Conservation (phyloP, 2,113 vertebrate species). For the Bubo scandiacus region DNA sequence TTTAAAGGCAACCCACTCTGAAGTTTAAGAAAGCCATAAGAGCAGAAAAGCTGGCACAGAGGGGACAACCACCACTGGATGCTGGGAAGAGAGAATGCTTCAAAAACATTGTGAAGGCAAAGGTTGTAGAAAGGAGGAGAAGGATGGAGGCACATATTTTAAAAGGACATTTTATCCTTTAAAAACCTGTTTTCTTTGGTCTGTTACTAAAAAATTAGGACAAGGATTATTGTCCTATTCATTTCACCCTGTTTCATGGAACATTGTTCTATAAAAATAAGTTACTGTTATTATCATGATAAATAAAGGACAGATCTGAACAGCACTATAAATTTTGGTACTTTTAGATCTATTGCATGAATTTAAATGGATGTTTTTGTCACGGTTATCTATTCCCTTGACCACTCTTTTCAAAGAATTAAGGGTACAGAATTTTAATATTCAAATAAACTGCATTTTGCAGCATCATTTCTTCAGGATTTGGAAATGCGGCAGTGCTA, state of each 20-base stretch:
- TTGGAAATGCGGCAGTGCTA: not conserved
- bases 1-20: not conserved
- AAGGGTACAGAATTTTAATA: conserved; percentile 66
- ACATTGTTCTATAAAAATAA: conserved; percentile 64
- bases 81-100: not conserved
- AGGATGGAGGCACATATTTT: not conserved
- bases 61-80: not conserved
- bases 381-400: conserved; percentile 64
- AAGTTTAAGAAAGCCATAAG: not conserved
- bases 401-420: conserved; percentile 67
- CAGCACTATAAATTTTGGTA: conserved; percentile 68
- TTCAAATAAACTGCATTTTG: conserved; percentile 62
- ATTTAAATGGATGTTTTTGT: conserved; percentile 75
- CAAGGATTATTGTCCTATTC: conserved; percentile 61
- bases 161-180: conserved; percentile 33
- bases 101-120: not conserved
- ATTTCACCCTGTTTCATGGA: conserved; percentile 61
- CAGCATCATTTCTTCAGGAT: conserved; percentile 45
- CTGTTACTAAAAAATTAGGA: conserved; percentile 60
- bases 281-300: conserved; percentile 68
- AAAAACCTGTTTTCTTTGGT: conserved; percentile 34
- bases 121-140: not conserved
- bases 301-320: conserved; percentile 73
- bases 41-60: not conserved
- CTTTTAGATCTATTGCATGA: conserved; percentile 71